phyloP scores from a whole-genome alignment of 2,797 vertebrate species.

The Aratinga solstitialis region DNA sequence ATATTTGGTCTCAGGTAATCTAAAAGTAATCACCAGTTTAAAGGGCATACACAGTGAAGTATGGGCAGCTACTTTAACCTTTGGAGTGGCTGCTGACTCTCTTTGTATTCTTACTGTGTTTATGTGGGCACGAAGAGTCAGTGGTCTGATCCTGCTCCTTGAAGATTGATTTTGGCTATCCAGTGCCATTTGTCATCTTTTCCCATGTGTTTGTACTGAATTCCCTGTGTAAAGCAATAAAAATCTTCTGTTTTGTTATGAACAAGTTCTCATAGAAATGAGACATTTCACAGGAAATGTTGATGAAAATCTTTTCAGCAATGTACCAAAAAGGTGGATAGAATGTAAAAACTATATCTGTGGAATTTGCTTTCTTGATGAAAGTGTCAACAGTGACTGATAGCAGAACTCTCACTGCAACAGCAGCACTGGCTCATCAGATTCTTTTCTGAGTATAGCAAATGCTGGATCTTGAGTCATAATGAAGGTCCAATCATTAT shows the following conservation, averaged over 20 bases:
- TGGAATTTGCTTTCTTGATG: not conserved
- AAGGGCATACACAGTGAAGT: not conserved
- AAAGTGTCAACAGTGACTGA: not conserved
- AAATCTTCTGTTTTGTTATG: not conserved
- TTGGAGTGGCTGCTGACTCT: not conserved
- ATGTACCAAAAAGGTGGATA: not conserved
- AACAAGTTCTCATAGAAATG: not conserved
- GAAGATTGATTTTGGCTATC: not conserved
- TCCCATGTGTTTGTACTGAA: not conserved
- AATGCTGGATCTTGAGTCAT: not conserved
- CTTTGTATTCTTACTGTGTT: not conserved
- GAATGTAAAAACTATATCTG: not conserved
- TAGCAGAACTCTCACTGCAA: not conserved
- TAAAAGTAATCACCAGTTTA: not conserved
- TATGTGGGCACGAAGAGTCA: not conserved
- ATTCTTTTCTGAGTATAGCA: not conserved
- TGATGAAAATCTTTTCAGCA: not conserved
- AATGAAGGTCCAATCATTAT: not conserved
- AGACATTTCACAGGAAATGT: not conserved
- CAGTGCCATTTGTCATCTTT: not conserved
- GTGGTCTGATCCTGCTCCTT: not conserved
- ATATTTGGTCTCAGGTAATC: not conserved
- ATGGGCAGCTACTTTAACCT: not conserved
- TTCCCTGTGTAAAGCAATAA: not conserved
- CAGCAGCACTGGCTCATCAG: not conserved